These are phyloP conservation scores for Abrostola triplasia DNA, from an alignment of 2,888 invertebrate species.

Conservation along the genomic window DNA sequence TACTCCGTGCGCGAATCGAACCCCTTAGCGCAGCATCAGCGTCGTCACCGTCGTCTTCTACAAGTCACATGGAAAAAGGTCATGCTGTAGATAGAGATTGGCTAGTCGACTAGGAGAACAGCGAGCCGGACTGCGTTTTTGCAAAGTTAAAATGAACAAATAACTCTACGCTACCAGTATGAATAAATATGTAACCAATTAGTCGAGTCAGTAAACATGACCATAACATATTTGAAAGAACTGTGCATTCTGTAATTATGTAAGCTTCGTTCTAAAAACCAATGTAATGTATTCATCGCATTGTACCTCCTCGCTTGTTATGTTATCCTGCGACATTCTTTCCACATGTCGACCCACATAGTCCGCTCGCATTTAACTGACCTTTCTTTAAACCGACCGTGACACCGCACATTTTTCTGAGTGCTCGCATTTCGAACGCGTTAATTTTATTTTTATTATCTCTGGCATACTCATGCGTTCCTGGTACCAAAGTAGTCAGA, in stretches of 20 bases:
- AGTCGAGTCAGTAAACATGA: neutral
- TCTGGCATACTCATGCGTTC: conserved; percentile 15
- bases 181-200: too few relatives aligned
- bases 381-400: conserved; percentile 39
- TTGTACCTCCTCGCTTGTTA: conserved; percentile 36
- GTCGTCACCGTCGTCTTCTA: too few relatives aligned
- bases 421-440: conserved; percentile 23
- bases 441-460: conserved; percentile 33
- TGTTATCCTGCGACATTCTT: conserved; percentile 36
- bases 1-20: too few relatives aligned
- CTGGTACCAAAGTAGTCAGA: conserved; percentile 18
- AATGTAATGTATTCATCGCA: conserved; percentile 22
- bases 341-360: conserved; percentile 35
- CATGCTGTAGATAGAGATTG: too few relatives aligned
- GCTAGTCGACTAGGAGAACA: too few relatives aligned
- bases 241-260: neutral
- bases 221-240: neutral
- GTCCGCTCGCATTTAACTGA: conserved; percentile 35
- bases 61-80: too few relatives aligned
- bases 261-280: neutral
- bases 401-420: conserved; percentile 30
- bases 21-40: too few relatives aligned
- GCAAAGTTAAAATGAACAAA: too few relatives aligned
- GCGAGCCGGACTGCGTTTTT: too few relatives aligned
- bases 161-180: too few relatives aligned